Evolutionary conservation across 2,113 vertebrate genomes (phyloP), one percentile per base, ranked within the genome.

Genomic region (Tauraco erythrolophus): DNA sequence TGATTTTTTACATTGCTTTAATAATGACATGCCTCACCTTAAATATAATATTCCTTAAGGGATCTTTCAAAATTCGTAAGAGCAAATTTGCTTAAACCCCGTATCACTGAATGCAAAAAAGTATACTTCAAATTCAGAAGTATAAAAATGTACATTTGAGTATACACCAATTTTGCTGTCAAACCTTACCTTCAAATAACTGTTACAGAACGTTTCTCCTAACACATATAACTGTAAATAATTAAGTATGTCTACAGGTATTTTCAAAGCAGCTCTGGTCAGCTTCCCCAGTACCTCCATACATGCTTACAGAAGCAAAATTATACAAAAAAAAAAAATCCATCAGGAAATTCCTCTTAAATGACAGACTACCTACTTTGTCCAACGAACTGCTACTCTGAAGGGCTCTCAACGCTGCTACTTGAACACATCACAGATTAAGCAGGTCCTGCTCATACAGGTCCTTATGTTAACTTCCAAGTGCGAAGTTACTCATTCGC

Each of bases 391-490:
- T 58, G 53, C 18, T 76, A 51, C 33, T 60, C 41, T 28, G n/a
- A 86, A 77, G 54, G 31, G 64, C 24, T 65, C 60, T 74, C 76
- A 70, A 7, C 48, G 11, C 56, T 9, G 1, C 37, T n/a, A 35
- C 41, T 9, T 62, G 31, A 89, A 64, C 25, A 77, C 78, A 43
- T 23, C 54, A 27, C 7, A 50, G 25, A 14, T 66, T 54, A 62
- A 70, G 46, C 4, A 56, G 5, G 8, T 45, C 22, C 43, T 78
- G 50, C 69, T 66, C 24, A 53, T 4, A 25, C 0, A 1, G 1
- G 6, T 60, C 64, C 70, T 45, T 57, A 35, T 1, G 6, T 23
- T 51, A 56, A 69, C 62, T 57, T 75, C 18, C 54, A 41, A 0
- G 7, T 11, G 33, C 64, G 22, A 93, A 92, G n/a, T 41, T 50